Percentiles rank a stretch among this genome's conserved stretches.
Conservation (phyloP, 2,888 invertebrate species). For the Anarsia innoxiella region DNA sequence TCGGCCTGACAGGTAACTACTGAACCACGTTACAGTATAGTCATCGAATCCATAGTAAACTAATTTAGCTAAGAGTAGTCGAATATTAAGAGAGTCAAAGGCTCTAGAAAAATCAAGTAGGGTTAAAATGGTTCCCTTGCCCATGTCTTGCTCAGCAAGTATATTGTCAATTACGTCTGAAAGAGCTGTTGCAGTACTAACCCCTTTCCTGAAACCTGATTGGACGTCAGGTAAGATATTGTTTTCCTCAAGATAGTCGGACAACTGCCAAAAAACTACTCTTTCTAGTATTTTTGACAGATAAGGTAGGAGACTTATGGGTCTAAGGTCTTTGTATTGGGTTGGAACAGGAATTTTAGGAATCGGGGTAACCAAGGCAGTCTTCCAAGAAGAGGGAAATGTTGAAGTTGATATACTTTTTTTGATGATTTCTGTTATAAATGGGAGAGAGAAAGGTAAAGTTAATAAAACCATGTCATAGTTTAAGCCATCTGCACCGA, state of each 20-base stretch:
- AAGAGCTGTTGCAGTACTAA: background rate
- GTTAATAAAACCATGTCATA: background rate
- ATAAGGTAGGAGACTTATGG: background rate
- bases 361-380: background rate
- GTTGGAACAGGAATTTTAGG: background rate
- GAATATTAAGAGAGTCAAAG: too few species aligned
- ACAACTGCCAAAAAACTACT: background rate
- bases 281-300: background rate
- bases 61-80: background rate
- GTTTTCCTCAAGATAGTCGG: background rate
- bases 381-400: background rate
- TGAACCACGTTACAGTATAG: background rate
- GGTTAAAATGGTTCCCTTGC: background rate
- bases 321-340: background rate
- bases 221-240: slow-evolving; percentile 1
- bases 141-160: background rate
- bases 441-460: background rate
- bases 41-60: background rate
- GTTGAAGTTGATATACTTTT: background rate
- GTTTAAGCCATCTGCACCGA: slow-evolving; percentile 11
- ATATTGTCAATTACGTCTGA: slow-evolving; percentile 3
- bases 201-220: too few species aligned
- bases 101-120: too few species aligned
- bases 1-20: background rate
- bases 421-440: background rate